A percentile compares a stretch with the other conserved stretches of the same genome.
phyloP scores from a whole-genome alignment of 2,888 invertebrate species.

The Apamea sordens region DNA sequence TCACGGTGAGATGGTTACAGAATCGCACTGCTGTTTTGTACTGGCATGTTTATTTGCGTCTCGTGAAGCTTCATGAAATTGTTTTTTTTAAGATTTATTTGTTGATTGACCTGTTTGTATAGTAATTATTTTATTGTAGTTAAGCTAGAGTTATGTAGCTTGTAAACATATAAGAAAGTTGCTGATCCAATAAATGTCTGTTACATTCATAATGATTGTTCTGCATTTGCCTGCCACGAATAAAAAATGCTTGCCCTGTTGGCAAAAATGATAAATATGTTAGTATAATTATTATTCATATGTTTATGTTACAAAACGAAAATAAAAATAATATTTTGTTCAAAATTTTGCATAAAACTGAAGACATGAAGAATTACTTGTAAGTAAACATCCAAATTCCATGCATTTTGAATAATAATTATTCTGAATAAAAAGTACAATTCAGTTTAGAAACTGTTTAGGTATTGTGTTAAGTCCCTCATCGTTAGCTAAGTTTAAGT shows the following conservation, averaged over 20 bases:
- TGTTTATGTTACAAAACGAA: neutral
- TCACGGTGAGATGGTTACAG: too few species aligned
- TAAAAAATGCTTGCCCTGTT: neutral
- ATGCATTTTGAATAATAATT: neutral
- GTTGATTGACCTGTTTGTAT: slow-evolving; percentile 34
- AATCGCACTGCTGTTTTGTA: too few species aligned
- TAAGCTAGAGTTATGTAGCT: slow-evolving; percentile 18
- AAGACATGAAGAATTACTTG: neutral
- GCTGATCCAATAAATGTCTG: neutral
- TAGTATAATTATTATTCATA: neutral
- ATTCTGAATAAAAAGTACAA: neutral
- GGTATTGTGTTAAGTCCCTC: neutral
- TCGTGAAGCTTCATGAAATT: neutral
- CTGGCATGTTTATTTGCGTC: neutral
- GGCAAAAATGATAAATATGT: neutral
- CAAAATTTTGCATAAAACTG: neutral
- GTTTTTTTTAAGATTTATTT: slow-evolving; percentile 1
- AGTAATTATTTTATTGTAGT: slow-evolving; percentile 18
- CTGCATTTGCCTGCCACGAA: neutral
- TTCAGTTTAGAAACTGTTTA: neutral
- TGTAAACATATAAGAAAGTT: neutral
- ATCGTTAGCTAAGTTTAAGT: neutral
- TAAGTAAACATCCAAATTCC: neutral
- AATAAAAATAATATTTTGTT: neutral
- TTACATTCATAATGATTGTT: neutral